Conservation (phyloP, 2,797 vertebrate species). For the Muscicapa striata region DNA sequence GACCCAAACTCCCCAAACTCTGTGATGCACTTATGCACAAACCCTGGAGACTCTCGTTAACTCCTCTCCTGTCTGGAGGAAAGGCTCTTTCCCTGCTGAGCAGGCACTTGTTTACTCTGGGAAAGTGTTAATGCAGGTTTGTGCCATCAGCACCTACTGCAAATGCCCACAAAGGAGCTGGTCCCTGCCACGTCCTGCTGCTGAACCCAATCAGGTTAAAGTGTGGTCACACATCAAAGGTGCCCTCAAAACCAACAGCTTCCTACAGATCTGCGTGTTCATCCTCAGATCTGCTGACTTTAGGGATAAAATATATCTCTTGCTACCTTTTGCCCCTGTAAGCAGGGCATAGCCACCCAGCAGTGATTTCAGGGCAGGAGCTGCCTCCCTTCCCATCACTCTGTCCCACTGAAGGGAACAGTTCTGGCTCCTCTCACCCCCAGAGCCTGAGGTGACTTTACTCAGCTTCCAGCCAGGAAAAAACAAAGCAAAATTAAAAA, state of each 20-base stretch:
- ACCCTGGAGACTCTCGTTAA: neutral
- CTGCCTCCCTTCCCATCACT: neutral
- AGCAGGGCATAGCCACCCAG: neutral
- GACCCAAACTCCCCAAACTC: neutral
- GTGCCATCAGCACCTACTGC: neutral
- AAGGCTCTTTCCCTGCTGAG: neutral
- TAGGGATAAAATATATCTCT: neutral
- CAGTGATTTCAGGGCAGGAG: neutral
- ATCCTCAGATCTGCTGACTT: neutral
- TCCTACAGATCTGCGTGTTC: neutral
- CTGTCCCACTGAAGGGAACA: neutral
- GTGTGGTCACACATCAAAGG: neutral
- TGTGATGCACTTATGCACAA: rapidly evolving
- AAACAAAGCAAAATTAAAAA: neutral
- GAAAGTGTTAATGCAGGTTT: neutral
- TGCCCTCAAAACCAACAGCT: neutral
- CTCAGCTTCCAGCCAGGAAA: neutral
- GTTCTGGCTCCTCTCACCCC: neutral
- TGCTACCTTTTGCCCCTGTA: neutral
- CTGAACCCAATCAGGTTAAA: neutral
- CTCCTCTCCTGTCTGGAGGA: neutral
- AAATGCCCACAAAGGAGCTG: neutral
- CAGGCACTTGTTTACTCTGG: neutral
- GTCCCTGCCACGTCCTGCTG: neutral
- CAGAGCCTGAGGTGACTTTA: neutral